Evolutionary conservation across 2,113 vertebrate genomes (phyloP).

Genomic region (Psammodynastes pulverulentus): DNA sequence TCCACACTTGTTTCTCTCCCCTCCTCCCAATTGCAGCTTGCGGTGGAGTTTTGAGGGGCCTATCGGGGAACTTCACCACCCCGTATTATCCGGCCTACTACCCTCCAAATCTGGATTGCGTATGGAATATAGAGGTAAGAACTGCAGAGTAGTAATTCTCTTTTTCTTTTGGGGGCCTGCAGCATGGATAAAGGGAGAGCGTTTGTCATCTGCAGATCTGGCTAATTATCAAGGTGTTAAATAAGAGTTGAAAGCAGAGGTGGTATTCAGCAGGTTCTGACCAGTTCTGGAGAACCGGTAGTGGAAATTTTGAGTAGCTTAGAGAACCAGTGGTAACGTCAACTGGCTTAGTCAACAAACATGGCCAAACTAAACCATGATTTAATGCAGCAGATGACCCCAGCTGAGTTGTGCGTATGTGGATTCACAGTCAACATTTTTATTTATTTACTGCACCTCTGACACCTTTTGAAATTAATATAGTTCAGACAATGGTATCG

Average conservation of each 20-base stretch:
- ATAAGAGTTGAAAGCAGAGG: background rate
- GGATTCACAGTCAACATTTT: background rate
- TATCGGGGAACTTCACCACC: constrained; percentile 73
- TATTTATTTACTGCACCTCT: background rate
- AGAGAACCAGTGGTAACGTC: too few relatives aligned
- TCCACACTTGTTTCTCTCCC: background rate
- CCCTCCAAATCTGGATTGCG: constrained; percentile 74
- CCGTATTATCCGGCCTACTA: constrained; percentile 90
- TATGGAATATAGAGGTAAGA: constrained; percentile 86
- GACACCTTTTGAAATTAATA: background rate
- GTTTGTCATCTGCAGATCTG: too few relatives aligned
- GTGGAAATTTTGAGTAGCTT: too few relatives aligned
- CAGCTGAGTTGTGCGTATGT: background rate
- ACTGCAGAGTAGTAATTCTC: accelerated
- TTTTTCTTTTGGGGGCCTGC: background rate
- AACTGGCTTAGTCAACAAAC: background rate
- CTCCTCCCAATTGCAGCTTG: constrained; percentile 59
- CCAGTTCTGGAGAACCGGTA: too few relatives aligned
- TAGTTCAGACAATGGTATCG: background rate
- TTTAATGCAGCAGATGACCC: background rate
- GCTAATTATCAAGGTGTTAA: background rate
- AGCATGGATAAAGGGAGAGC: too few relatives aligned
- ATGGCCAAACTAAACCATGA: background rate
- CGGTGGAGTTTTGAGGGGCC: constrained; percentile 66
- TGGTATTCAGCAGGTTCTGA: too few relatives aligned